Base-by-base conservation (phyloP, 1,140 invertebrate species). In the Steinernema feltiae region DNA sequence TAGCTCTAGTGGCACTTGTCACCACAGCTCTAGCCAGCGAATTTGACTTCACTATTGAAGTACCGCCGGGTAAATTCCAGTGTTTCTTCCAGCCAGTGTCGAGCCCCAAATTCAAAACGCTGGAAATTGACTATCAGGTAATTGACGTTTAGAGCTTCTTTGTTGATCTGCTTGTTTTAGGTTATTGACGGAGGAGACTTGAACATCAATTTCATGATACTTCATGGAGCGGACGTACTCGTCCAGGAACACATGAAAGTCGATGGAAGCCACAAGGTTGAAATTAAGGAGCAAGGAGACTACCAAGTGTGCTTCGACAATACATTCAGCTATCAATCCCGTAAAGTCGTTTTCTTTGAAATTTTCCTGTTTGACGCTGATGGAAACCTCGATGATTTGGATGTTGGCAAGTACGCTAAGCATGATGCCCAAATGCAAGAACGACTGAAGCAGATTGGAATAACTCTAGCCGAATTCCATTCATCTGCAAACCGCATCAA, bases 231-330 rank as follows among this genome's bases (percentile, higher is more conserved):
- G 78, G 84, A 85, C 72, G 75, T 76, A 73, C 77, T 87, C 3
- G 73, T 86, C 24, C 27, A 80, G 80, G 48, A 86, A 84, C 48
- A 73, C 72, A n/a, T 80, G 77, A 75, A 86, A 85, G 76, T 79
- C 81, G 87, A 87, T 77, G 86, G 84, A 72, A 82, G 82, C 30
- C 83, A 87, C 71, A 86, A 83, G 69, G 73, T 78, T 21, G 78
- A 35, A 73, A 76, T 63, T 70, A 80, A 73, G 87, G 87, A 76
- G 17, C 70, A 48, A 1, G 77, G 77, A 48, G 87, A 87, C 71
- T 87, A 88, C 77, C 84, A 85, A 78, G 75, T 88, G 0, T 88
- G 88, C 70, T 85, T 88, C 79, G 88, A 88, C 77, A 88, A 88
- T 73, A 83, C 86, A 32, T 88, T 88, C 78, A 88, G 87, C 76